These are phyloP conservation scores for Eilema depressum DNA, from an alignment of 2,888 invertebrate genomes.

Conservation along the genomic window DNA sequence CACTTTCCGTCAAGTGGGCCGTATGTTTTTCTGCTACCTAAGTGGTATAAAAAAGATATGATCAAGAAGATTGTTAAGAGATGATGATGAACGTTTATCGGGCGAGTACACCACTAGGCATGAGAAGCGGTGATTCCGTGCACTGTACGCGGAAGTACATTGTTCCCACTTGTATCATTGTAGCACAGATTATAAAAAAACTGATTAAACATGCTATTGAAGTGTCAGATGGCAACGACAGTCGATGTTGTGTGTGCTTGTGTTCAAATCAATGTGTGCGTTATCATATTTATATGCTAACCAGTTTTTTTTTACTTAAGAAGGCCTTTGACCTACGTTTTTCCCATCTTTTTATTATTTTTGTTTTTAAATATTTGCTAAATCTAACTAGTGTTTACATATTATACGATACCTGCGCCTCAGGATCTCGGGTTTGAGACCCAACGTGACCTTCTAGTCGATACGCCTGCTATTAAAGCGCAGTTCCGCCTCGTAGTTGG, in stretches of 20 bases:
- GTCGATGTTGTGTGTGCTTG: background rate
- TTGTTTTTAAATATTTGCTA: too few relatives aligned
- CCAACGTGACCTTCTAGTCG: too few relatives aligned
- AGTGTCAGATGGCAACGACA: background rate
- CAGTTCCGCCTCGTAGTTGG: too few relatives aligned
- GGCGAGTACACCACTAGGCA: background rate
- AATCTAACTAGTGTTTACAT: too few relatives aligned
- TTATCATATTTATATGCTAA: background rate
- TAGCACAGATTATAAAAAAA: background rate
- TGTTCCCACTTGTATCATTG: background rate
- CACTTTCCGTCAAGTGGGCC: too few relatives aligned
- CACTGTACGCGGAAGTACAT: background rate
- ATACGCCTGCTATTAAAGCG: too few relatives aligned
- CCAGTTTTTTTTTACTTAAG: background rate
- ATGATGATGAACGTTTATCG: background rate
- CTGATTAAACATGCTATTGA: constrained; percentile 1
- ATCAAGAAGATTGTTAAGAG: too few relatives aligned
- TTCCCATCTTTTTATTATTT: too few relatives aligned
- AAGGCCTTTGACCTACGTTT: background rate
- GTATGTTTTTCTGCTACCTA: too few relatives aligned
- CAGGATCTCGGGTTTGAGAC: too few relatives aligned
- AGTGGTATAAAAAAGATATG: too few relatives aligned
- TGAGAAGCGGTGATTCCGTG: background rate
- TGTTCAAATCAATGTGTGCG: background rate
- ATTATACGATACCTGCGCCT: too few relatives aligned